phyloP scores from a whole-genome alignment of 2,888 invertebrate genomes.

The Tiliacea aurago region DNA sequence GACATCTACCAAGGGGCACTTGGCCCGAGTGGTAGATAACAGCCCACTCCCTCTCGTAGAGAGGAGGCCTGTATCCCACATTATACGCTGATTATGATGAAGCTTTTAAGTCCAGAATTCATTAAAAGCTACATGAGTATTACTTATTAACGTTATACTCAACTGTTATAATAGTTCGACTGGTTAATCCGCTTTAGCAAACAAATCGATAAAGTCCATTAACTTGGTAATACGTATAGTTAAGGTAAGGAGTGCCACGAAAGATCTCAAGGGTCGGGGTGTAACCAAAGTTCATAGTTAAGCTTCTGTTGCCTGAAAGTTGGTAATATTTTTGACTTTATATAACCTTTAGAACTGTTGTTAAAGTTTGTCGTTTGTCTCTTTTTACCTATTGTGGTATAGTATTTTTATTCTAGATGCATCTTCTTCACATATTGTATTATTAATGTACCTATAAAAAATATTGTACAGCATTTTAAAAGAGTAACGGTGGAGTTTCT shows the following conservation, averaged over 20 bases:
- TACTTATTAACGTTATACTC: neutral
- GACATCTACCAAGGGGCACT: too few species aligned
- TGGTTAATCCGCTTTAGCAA: slow-evolving; percentile 38
- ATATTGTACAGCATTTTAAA: too few species aligned
- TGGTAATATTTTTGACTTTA: slow-evolving; percentile 34
- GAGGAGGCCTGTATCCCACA: too few species aligned
- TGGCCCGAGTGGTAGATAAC: too few species aligned
- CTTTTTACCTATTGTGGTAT: too few species aligned
- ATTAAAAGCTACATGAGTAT: neutral
- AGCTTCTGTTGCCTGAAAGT: slow-evolving; percentile 12
- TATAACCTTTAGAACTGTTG: slow-evolving; percentile 6
- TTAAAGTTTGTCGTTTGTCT: neutral
- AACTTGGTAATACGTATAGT: slow-evolving; percentile 34
- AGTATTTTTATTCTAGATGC: too few species aligned
- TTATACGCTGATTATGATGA: too few species aligned
- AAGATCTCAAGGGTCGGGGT: slow-evolving; percentile 32
- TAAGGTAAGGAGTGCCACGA: slow-evolving; percentile 27
- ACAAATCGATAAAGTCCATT: slow-evolving; percentile 50
- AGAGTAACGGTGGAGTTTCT: too few species aligned
- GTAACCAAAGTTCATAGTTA: slow-evolving; percentile 26
- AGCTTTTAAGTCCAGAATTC: too few species aligned
- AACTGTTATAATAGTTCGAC: slow-evolving; percentile 12
- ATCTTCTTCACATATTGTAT: too few species aligned
- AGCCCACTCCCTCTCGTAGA: too few species aligned
- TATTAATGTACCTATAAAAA: too few species aligned